A percentile compares a stretch with the other conserved stretches of the same genome.
phyloP scores from a whole-genome alignment of 2,888 invertebrate genomes.

The Carcina quercana region DNA sequence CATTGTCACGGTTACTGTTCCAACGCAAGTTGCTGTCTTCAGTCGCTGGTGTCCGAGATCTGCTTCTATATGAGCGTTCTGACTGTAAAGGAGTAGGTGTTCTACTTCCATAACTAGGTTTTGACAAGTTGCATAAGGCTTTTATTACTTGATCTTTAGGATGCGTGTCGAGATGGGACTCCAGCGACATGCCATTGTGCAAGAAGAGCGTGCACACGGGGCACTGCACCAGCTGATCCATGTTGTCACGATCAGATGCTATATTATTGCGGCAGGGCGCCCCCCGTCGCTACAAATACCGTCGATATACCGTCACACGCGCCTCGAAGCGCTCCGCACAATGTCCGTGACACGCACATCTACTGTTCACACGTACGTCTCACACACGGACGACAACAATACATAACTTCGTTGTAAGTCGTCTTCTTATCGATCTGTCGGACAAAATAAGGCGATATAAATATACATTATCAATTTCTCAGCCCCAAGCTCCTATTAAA shows the following conservation, averaged over 20 bases:
- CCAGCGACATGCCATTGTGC: constrained; percentile 87
- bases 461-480: constrained; percentile 40
- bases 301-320: constrained; percentile 39
- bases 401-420: constrained; percentile 55
- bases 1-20: constrained; percentile 46
- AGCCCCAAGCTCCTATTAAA: constrained; percentile 48
- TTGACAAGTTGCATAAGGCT: constrained; percentile 76
- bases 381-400: constrained; percentile 50
- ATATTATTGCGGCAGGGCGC: constrained; percentile 9
- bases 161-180: constrained; percentile 88
- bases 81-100: constrained; percentile 54
- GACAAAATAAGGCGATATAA: constrained; percentile 55
- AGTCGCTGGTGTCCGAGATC: constrained; percentile 51
- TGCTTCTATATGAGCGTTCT: constrained; percentile 55
- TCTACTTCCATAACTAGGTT: constrained; percentile 51
- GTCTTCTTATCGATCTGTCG: constrained; percentile 68
- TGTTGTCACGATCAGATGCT: constrained; percentile 28
- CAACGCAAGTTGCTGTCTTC: constrained; percentile 47
- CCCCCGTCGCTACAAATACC: constrained; percentile 12
- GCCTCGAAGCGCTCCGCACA: constrained; percentile 41
- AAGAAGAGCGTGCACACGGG: constrained; percentile 90
- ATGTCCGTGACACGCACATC: constrained; percentile 61
- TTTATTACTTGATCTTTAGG: constrained; percentile 92
- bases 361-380: constrained; percentile 52
- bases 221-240: constrained; percentile 76